These are phyloP conservation scores for Dinomys branickii DNA, from an alignment of 2,113 vertebrate genomes.

Conservation along the genomic window DNA sequence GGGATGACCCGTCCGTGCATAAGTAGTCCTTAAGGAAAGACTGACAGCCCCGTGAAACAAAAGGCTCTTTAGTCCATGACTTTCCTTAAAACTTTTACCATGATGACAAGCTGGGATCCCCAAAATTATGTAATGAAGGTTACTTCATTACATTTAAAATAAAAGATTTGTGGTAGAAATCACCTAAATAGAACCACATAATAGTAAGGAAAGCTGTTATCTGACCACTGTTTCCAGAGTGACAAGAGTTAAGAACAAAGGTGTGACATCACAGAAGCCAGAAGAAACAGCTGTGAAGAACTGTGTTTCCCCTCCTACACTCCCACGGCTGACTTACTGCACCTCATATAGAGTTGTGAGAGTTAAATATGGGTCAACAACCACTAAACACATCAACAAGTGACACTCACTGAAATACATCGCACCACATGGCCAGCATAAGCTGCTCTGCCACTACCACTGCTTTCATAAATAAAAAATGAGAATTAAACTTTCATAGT, in stretches of 20 bases:
- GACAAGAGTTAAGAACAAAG: not conserved
- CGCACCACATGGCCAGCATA: constrained; percentile 75
- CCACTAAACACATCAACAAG: constrained; percentile 78
- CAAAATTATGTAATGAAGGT: not conserved
- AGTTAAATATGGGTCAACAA: constrained; percentile 85
- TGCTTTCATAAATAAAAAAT: constrained; percentile 85
- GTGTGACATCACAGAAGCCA: constrained; percentile 22
- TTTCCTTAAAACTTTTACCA: constrained; percentile 29
- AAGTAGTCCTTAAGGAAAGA: not conserved
- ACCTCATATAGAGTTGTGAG: constrained; percentile 75
- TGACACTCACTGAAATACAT: constrained; percentile 84
- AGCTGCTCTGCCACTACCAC: constrained; percentile 75
- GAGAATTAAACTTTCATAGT: constrained; percentile 85
- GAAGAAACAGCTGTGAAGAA: constrained; percentile 47
- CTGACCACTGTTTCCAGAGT: not conserved
- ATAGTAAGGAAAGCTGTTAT: constrained; percentile 20
- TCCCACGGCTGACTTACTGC: constrained; percentile 59
- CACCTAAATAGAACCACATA: not conserved
- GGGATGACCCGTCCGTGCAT: not conserved
- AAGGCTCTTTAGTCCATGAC: not conserved
- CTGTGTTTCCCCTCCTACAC: constrained; percentile 34
- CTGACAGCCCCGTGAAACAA: not conserved
- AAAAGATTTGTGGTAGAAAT: not conserved
- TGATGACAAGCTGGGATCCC: not conserved
- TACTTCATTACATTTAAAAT: not conserved